Conservation (phyloP, 2,888 invertebrate species). For the Hydroisotoma schaefferi region DNA sequence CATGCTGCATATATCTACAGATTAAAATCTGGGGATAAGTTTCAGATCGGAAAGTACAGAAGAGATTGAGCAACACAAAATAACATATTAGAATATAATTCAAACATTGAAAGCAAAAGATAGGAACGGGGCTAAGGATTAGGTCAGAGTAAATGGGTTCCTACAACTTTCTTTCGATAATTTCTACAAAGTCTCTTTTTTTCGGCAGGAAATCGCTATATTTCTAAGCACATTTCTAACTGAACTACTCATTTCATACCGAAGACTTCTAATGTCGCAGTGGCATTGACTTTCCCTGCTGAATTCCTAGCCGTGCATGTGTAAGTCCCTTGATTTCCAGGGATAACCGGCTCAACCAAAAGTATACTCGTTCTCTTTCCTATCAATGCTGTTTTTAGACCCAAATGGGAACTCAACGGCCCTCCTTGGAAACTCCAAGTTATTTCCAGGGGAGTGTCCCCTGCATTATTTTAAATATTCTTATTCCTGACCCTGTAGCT, state of each 20-base stretch:
- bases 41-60: too few species aligned
- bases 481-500: slow-evolving; percentile 4
- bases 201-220: too few species aligned
- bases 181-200: too few species aligned
- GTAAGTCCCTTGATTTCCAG: slow-evolving; percentile 48
- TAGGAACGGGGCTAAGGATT: too few species aligned
- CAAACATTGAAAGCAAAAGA: too few species aligned
- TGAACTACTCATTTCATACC: too few species aligned
- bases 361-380: slow-evolving; percentile 62
- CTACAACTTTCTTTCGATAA: too few species aligned
- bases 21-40: too few species aligned
- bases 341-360: slow-evolving; percentile 51
- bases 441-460: slow-evolving; percentile 42
- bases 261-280: slow-evolving; percentile 69
- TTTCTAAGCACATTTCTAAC: too few species aligned
- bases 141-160: too few species aligned
- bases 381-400: slow-evolving; percentile 58
- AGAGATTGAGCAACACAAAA: too few species aligned
- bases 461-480: slow-evolving; percentile 10
- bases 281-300: slow-evolving; percentile 66
- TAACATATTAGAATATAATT: neutral
- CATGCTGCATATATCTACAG: slow-evolving; percentile 43
- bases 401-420: slow-evolving; percentile 48
- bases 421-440: slow-evolving; percentile 44
- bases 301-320: slow-evolving; percentile 56